phyloP scores from a whole-genome alignment of 2,888 invertebrate species.

The Drosophila subquinaria region DNA sequence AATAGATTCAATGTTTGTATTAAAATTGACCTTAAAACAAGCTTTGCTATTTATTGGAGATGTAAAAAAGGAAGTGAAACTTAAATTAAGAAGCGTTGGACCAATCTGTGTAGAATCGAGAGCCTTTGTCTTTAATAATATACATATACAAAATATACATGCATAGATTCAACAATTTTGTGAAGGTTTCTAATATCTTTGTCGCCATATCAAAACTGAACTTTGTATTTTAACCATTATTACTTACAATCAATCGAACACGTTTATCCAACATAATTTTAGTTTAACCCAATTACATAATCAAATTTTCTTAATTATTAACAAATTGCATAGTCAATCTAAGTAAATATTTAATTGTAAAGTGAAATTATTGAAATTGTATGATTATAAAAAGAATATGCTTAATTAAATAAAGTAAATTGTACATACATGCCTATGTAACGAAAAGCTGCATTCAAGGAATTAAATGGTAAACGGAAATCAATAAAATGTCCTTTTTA shows the following conservation, averaged over 20 bases:
- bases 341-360: slow-evolving; percentile 76
- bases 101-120: slow-evolving; percentile 63
- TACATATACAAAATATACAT: slow-evolving; percentile 14
- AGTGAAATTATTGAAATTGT: slow-evolving; percentile 74
- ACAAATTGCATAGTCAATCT: slow-evolving; percentile 70
- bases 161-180: slow-evolving; percentile 28
- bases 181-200: slow-evolving; percentile 64
- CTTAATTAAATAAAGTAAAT: slow-evolving; percentile 61
- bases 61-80: slow-evolving; percentile 22
- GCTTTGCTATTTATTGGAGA: slow-evolving; percentile 45
- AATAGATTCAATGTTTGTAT: slow-evolving; percentile 47
- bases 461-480: slow-evolving; percentile 19
- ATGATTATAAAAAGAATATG: slow-evolving; percentile 60
- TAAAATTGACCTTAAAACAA: slow-evolving; percentile 40
- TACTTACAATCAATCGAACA: slow-evolving; percentile 40
- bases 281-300: slow-evolving; percentile 59
- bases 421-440: slow-evolving; percentile 66
- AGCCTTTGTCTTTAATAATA: slow-evolving; percentile 17
- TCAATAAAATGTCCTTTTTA: not conserved
- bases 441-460: slow-evolving; percentile 14
- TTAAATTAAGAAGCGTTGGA: slow-evolving; percentile 52
- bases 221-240: slow-evolving; percentile 68
- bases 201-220: slow-evolving; percentile 76
- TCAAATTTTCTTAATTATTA: slow-evolving; percentile 62
- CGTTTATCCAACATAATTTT: slow-evolving; percentile 56